A percentile compares a stretch with the other conserved stretches of the same genome.
Evolutionary conservation across 1,140 invertebrate species (phyloP).

Genomic region (Euura lappo): DNA sequence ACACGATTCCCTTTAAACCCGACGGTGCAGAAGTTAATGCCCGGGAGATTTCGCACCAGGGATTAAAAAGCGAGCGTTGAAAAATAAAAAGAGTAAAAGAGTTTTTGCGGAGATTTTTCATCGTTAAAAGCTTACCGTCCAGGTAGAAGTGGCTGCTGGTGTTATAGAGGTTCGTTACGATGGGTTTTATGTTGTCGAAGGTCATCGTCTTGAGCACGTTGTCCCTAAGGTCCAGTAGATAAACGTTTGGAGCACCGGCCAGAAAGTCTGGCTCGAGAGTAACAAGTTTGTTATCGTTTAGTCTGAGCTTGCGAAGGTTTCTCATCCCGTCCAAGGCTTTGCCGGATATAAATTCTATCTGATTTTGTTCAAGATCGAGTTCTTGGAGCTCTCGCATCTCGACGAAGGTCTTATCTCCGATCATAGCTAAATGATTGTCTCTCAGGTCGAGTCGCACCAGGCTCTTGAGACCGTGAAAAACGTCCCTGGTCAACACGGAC

Average conservation of each 20-base stretch:
- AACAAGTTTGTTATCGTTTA: conserved; percentile 76
- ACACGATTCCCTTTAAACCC: too few relatives aligned
- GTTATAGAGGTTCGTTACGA: conserved; percentile 77
- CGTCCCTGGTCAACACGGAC: conserved; percentile 70
- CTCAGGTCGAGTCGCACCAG: conserved; percentile 71
- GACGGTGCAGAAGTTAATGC: too few relatives aligned
- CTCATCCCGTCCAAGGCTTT: conserved; percentile 75
- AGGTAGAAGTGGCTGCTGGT: conserved; percentile 73
- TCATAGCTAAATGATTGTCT: conserved; percentile 72
- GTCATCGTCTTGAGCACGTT: conserved; percentile 78
- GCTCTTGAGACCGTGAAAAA: conserved; percentile 72
- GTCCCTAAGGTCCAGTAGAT: conserved; percentile 73
- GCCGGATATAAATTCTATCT: conserved; percentile 70
- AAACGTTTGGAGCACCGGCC: conserved; percentile 67
- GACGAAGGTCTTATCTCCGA: conserved; percentile 76
- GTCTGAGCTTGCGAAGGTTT: conserved; percentile 68
- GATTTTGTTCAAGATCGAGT: conserved; percentile 75
- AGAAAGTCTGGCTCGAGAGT: conserved; percentile 70
- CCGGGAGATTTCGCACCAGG: too few relatives aligned
- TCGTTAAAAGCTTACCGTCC: conserved; percentile 69
- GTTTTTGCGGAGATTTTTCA: not conserved
- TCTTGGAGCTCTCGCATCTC: conserved; percentile 75
- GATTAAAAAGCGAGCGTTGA: too few relatives aligned
- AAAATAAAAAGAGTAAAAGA: not conserved
- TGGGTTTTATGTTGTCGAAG: conserved; percentile 73